phyloP scores from a whole-genome alignment of 2,797 vertebrate genomes.

The Mus minutoides region DNA sequence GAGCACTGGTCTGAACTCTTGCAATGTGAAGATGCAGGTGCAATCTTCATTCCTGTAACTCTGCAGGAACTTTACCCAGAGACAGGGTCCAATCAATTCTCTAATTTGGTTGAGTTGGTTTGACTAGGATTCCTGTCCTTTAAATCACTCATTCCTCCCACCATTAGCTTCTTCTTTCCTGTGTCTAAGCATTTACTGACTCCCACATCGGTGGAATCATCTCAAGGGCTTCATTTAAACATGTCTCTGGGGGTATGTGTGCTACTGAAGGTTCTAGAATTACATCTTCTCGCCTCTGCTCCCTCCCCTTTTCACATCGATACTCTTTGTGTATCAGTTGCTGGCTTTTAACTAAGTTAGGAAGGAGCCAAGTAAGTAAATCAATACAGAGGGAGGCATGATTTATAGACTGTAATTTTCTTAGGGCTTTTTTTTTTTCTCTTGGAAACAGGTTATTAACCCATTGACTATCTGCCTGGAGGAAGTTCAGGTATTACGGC shows the following conservation, averaged over 20 bases:
- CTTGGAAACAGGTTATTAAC: slow-evolving; percentile 39
- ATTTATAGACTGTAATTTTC: slow-evolving; percentile 67
- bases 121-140: not conserved
- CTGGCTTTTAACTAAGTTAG: slow-evolving; percentile 38
- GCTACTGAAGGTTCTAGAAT: slow-evolving; percentile 7
- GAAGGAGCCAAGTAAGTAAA: slow-evolving; percentile 39
- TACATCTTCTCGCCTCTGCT: not conserved
- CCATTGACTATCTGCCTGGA: not conserved
- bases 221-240: not conserved
- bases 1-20: not conserved
- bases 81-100: not conserved
- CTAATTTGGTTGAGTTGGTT: not conserved
- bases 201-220: not conserved
- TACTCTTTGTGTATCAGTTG: slow-evolving; percentile 8
- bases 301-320: not conserved
- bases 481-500: not conserved
- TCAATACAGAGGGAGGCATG: slow-evolving; percentile 58
- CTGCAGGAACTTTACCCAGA: not conserved
- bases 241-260: not conserved
- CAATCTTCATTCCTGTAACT: not conserved
- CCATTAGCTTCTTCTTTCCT: not conserved
- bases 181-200: not conserved
- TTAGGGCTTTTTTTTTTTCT: slow-evolving; percentile 64
- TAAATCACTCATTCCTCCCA: not conserved
- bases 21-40: not conserved